These are phyloP conservation scores for Trichopoda pennipes DNA, from an alignment of 2,888 invertebrate species.

Conservation along the genomic window DNA sequence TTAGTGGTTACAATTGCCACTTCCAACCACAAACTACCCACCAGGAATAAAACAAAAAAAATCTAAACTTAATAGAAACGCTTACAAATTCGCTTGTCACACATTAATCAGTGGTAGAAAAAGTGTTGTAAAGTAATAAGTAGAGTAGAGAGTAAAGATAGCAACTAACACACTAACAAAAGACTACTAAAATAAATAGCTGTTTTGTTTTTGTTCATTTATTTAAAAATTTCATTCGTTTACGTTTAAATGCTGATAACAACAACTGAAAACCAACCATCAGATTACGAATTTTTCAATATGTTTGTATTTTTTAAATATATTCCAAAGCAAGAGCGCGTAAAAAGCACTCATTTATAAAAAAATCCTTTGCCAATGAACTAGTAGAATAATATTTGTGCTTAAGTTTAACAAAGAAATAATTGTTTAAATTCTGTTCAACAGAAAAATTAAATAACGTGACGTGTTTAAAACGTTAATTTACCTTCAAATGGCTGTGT, in stretches of 20 bases:
- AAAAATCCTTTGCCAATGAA: constrained; percentile 47
- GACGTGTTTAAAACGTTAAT: constrained; percentile 47
- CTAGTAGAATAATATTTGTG: constrained; percentile 22
- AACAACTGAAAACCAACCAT: constrained; percentile 55
- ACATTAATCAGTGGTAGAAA: constrained; percentile 23
- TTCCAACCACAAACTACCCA: constrained; percentile 9
- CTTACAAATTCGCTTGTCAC: constrained; percentile 22
- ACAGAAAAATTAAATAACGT: constrained; percentile 60
- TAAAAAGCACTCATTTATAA: constrained; percentile 59
- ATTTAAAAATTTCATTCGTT: constrained; percentile 48
- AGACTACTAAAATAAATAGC: constrained; percentile 28
- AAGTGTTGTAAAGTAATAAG: not conserved
- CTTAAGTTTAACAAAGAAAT: constrained; percentile 17
- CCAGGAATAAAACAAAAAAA: not conserved
- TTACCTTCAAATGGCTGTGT: constrained; percentile 59
- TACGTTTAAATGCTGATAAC: constrained; percentile 64
- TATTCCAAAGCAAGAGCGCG: constrained; percentile 59
- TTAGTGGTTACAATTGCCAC: constrained; percentile 32
- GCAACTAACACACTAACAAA: constrained; percentile 32
- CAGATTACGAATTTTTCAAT: constrained; percentile 59
- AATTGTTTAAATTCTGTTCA: constrained; percentile 6
- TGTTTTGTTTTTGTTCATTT: constrained; percentile 38
- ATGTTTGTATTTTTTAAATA: constrained; percentile 34
- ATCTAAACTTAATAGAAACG: constrained; percentile 3
- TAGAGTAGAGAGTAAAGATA: constrained; percentile 10